Percentiles rank a stretch among this genome's conserved stretches.
phyloP scores from a whole-genome alignment of 2,888 invertebrate genomes.

The Augochlorella aurata region DNA sequence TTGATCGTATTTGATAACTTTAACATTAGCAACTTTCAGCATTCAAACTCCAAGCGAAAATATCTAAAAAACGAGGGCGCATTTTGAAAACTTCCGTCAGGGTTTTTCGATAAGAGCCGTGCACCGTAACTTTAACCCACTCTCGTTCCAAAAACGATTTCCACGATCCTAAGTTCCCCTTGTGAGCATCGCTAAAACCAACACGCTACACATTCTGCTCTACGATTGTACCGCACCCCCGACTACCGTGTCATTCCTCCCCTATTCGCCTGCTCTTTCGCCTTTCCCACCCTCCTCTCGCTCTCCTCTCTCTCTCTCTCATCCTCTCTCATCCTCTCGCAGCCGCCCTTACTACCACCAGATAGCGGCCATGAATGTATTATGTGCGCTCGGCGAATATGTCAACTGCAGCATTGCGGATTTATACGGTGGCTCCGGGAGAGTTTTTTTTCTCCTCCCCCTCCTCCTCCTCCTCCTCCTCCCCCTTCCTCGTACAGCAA shows the following conservation, averaged over 20 bases:
- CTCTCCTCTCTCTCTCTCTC: neutral
- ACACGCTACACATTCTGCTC: conserved; percentile 73
- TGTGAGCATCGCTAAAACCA: conserved; percentile 71
- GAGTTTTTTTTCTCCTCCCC: neutral
- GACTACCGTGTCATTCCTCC: neutral
- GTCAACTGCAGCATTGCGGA: conserved; percentile 78
- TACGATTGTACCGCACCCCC: conserved; percentile 50
- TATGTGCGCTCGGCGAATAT: conserved; percentile 77
- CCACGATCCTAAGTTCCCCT: too few relatives aligned
- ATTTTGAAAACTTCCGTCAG: too few relatives aligned
- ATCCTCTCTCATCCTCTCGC: neutral
- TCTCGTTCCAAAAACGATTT: too few relatives aligned
- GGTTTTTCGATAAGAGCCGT: too few relatives aligned
- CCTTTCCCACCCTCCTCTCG: neutral
- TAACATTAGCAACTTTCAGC: too few relatives aligned
- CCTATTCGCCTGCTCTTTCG: conserved; percentile 51
- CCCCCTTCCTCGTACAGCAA: neutral
- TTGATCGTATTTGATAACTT: too few relatives aligned
- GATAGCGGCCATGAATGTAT: conserved; percentile 74
- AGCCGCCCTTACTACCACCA: neutral
- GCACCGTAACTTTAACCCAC: too few relatives aligned
- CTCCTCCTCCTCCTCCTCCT: neutral
- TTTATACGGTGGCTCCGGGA: conserved; percentile 61
- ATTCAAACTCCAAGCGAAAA: too few relatives aligned
- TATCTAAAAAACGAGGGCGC: too few relatives aligned